phyloP scores from a whole-genome alignment of 2,113 vertebrate species.

The Tiliqua scincoides region DNA sequence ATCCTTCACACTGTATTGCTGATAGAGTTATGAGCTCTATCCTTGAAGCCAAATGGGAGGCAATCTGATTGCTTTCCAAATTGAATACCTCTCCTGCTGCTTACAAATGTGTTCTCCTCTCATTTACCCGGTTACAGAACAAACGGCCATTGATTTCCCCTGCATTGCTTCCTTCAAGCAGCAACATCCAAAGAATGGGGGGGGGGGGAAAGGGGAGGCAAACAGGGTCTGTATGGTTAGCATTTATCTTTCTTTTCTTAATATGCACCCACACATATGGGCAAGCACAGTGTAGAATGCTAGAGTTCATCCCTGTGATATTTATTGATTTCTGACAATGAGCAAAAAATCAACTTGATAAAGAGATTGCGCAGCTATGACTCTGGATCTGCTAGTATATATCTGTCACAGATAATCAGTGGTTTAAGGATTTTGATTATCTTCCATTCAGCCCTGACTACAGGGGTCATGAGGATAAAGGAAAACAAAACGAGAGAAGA shows the following conservation, averaged over 20 bases:
- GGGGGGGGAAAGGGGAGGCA: too few species aligned
- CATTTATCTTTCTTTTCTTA: constrained; percentile 4
- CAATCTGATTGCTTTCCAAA: constrained; percentile 74
- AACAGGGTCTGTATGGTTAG: constrained; percentile 23
- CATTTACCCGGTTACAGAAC: constrained; percentile 71
- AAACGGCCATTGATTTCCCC: constrained; percentile 74
- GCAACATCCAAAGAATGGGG: constrained; percentile 34
- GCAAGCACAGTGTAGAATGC: not conserved
- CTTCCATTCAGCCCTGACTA: not conserved
- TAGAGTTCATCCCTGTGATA: not conserved
- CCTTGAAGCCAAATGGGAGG: constrained; percentile 69
- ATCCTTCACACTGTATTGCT: constrained; percentile 19
- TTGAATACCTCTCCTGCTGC: constrained; percentile 71
- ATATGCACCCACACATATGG: not conserved
- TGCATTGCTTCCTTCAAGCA: constrained; percentile 35
- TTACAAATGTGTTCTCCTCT: constrained; percentile 69
- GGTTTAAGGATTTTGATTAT: constrained; percentile 23
- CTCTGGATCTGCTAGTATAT: constrained; percentile 51
- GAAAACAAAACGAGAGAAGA: not conserved
- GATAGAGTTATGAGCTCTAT: constrained; percentile 44
- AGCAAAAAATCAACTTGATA: constrained; percentile 46
- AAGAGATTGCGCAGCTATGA: constrained; percentile 35
- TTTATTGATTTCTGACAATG: constrained; percentile 45
- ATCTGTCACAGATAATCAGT: constrained; percentile 6
- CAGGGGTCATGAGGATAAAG: not conserved